Percentiles rank a stretch among this genome's conserved stretches.
Evolutionary conservation across 2,888 invertebrate species (phyloP).

Genomic region (Melanostoma scalare): DNA sequence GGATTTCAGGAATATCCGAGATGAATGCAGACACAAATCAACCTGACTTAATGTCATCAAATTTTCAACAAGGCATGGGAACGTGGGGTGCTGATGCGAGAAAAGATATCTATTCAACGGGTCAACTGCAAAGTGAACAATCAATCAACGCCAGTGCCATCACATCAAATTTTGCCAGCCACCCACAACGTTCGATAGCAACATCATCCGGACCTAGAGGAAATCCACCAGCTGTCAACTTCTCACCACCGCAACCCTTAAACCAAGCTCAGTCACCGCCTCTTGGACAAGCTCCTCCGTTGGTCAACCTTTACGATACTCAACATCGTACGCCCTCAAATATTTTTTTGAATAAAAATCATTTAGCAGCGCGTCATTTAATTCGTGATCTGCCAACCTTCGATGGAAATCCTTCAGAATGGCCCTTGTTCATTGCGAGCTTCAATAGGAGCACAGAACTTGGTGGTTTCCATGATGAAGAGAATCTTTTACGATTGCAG

Average conservation of each 20-base stretch:
- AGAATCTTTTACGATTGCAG: constrained; percentile 1
- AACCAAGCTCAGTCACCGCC: background rate
- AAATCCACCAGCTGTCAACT: background rate
- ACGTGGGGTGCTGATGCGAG: background rate
- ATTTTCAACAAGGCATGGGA: background rate
- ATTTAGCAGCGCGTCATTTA: constrained; percentile 14
- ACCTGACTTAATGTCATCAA: background rate
- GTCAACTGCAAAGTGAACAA: background rate
- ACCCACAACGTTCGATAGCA: background rate
- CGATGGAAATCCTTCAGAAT: constrained; percentile 22
- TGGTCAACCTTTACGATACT: background rate
- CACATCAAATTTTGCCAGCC: background rate
- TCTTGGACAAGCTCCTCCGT: background rate
- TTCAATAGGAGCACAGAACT: constrained; percentile 15
- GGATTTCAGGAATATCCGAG: background rate
- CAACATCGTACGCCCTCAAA: background rate
- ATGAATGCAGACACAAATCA: background rate
- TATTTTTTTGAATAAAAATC: constrained; percentile 11
- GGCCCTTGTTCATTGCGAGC: constrained; percentile 24
- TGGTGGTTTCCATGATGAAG: constrained; percentile 7
- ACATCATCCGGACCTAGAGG: background rate
- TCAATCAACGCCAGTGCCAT: background rate
- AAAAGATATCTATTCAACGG: background rate
- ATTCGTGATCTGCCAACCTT: constrained; percentile 7
- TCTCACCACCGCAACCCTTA: background rate